phyloP scores from a whole-genome alignment of 2,888 invertebrate genomes.

The Andrena marginata region DNA sequence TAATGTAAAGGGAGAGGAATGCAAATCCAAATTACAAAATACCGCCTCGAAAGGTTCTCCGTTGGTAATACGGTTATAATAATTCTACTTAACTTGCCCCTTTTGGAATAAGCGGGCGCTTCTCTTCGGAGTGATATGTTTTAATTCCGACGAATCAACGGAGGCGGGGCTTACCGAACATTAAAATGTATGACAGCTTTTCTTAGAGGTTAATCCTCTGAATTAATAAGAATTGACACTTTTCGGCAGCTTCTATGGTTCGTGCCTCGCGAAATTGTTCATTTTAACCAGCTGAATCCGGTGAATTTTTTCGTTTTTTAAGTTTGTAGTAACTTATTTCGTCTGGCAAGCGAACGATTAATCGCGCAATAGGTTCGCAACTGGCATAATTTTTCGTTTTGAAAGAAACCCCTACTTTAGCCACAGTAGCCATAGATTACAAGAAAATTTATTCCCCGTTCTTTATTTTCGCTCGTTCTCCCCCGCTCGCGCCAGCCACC shows the following conservation, averaged over 20 bases:
- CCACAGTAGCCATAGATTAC: constrained; percentile 49
- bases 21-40: constrained; percentile 40
- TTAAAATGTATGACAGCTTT: too few species aligned
- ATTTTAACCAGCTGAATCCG: too few species aligned
- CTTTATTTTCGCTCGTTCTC: constrained; percentile 24
- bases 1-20: constrained; percentile 29
- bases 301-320: background rate
- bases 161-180: background rate
- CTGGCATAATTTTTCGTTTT: constrained; percentile 61
- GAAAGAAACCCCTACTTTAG: constrained; percentile 65
- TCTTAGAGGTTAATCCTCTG: too few species aligned
- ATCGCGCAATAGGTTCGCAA: constrained; percentile 42
- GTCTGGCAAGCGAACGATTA: constrained; percentile 10
- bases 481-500: constrained; percentile 15
- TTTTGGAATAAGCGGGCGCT: constrained; percentile 11
- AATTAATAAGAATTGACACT: too few species aligned
- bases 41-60: background rate
- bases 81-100: constrained; percentile 17
- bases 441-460: constrained; percentile 65
- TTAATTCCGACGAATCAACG: background rate
- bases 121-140: constrained; percentile 1
- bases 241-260: too few species aligned
- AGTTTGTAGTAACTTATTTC: background rate
- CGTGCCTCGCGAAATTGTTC: too few species aligned
- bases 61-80: constrained; percentile 15